Evolutionary conservation across 2,888 invertebrate genomes (phyloP).

Genomic region (Agrochola circellaris): DNA sequence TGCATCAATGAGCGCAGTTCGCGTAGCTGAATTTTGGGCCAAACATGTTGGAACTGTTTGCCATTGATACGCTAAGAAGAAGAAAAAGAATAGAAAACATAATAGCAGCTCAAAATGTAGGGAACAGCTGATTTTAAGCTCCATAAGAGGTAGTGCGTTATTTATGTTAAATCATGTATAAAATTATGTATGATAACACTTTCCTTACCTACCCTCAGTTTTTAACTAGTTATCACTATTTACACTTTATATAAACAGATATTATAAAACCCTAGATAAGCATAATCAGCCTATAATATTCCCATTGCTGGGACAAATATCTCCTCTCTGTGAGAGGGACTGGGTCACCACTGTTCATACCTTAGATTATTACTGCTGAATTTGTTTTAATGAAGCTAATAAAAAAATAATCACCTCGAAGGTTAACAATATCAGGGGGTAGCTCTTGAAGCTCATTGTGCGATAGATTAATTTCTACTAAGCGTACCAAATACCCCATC

Average conservation of each 20-base stretch:
- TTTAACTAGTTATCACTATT: conserved; percentile 9
- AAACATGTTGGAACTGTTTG: too few species aligned
- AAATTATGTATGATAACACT: not conserved
- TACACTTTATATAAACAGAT: not conserved
- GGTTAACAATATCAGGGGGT: conserved; percentile 95
- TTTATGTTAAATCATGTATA: too few species aligned
- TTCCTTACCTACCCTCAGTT: conserved; percentile 2
- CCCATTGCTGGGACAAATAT: not conserved
- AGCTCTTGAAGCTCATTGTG: conserved; percentile 94
- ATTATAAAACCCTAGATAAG: not conserved
- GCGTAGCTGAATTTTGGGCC: not conserved
- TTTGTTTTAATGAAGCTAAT: not conserved
- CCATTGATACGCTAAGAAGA: too few species aligned
- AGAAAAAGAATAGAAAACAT: too few species aligned
- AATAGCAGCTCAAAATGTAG: too few species aligned
- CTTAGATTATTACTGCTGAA: not conserved
- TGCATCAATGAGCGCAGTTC: too few species aligned
- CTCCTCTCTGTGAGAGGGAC: not conserved
- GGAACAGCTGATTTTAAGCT: too few species aligned
- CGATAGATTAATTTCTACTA: conserved; percentile 93
- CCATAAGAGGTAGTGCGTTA: too few species aligned
- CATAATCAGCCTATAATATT: not conserved
- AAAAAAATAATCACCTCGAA: conserved; percentile 93
- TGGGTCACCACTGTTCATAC: not conserved
- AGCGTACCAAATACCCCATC: conserved; percentile 95